Evolutionary conservation across 2,797 vertebrate species (phyloP), one percentile per base, ranked within the genome.

Genomic region (Nyctalus aviator): DNA sequence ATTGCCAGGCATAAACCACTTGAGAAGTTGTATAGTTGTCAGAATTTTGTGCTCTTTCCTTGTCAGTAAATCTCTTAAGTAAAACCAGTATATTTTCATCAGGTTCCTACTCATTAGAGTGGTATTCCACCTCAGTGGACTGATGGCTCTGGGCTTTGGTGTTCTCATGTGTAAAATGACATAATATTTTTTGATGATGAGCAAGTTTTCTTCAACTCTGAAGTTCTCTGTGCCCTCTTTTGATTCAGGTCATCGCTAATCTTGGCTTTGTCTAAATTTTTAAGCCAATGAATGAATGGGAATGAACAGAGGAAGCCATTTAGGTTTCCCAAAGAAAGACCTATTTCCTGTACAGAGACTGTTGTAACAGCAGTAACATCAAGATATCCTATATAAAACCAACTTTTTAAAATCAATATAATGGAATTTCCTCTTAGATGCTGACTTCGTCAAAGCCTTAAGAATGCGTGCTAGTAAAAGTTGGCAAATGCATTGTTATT

Each of bases 401-500:
- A 96, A 85, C 88, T 76, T 91, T 71, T 41, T 88, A 97, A 97
- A 92, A 92, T 81, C 82, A 48, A 64, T 91, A 17, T 72, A 92
- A 93, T 96, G 94, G 77, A 75, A 84, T 96, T 97, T 96, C 88
- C 91, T 83, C 50, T 96, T 95, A 90, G 93, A 93, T 85, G 68
- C 64, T 92, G 77, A 95, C 78, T 76, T 53, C 50, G 32, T 92
- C 89, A 86, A 93, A 92, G 75, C 81, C 84, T 95, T 96, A 87
- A 93, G 97, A 96, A 91, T 87, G 76, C 89, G 41, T 50, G 85
- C 90, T 96, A 88, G 66, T 92, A 88, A 96, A 96, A 97, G 84
- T 86, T 97, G 97, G 95, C 91, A 96, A 96, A 78, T 79, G 32
- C 94, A 94, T 96, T 98, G 94, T 97, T 98, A 94, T 97, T 98